Conservation (phyloP, 2,797 vertebrate species). For the Petrocephalus sullivani region DNA sequence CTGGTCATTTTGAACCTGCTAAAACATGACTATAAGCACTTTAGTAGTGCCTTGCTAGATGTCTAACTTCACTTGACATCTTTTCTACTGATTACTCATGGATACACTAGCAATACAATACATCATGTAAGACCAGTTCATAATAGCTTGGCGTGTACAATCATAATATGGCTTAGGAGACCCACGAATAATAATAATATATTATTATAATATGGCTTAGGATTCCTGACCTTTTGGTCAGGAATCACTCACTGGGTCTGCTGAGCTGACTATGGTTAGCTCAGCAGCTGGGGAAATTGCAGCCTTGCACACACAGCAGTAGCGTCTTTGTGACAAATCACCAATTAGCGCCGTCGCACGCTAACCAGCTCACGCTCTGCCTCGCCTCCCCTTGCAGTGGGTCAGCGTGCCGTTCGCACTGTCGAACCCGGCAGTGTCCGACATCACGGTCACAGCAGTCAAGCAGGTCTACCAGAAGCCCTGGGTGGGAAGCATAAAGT, state of each 20-base stretch:
- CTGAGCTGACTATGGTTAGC: not conserved
- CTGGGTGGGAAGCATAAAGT: constrained; percentile 78
- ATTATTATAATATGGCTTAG: not conserved
- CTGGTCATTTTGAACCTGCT: not conserved
- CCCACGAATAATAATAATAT: too few relatives aligned
- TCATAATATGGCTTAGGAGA: not conserved
- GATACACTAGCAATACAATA: not conserved
- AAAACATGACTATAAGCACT: not conserved
- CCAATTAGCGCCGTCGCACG: not conserved
- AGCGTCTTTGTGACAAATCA: not conserved
- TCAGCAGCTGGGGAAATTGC: not conserved
- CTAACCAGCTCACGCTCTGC: not conserved
- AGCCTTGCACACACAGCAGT: not conserved
- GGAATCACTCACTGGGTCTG: not conserved
- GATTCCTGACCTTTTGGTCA: not conserved
- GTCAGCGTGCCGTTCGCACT: constrained; percentile 91
- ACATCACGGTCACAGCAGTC: constrained; percentile 83
- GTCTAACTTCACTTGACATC: not conserved
- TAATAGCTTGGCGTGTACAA: not conserved
- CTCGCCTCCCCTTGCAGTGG: constrained; percentile 71
- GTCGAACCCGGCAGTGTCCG: constrained; percentile 81
- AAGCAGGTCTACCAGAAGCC: constrained; percentile 76
- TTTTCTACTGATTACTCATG: not conserved
- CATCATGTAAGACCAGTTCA: not conserved
- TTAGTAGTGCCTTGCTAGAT: not conserved